Evolutionary conservation across 1,140 invertebrate species (phyloP).

Genomic region (Thaumatotibia leucotreta): DNA sequence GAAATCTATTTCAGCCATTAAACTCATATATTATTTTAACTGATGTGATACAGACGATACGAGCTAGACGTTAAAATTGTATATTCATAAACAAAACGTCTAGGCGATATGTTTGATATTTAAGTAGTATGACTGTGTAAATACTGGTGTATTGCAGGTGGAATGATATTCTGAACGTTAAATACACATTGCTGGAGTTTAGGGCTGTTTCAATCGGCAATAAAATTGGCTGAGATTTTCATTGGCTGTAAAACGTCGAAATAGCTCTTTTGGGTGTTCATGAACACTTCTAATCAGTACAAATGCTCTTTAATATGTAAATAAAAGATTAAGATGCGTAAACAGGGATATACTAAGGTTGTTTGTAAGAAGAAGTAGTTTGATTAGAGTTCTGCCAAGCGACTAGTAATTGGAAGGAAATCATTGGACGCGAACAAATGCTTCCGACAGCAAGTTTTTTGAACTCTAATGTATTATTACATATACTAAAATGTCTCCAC

Average conservation of each 20-base stretch:
- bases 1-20: neutral
- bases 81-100: neutral
- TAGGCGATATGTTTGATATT: neutral
- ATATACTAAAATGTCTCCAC: too few species aligned
- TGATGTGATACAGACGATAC: neutral
- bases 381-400: too few species aligned
- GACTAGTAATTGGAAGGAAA: too few species aligned
- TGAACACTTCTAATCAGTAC: neutral
- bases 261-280: slow-evolving; percentile 2
- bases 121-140: neutral
- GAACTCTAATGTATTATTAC: too few species aligned
- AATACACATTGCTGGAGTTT: neutral
- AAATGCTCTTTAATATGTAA: neutral
- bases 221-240: neutral
- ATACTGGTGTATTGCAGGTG: neutral
- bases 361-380: too few species aligned
- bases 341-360: neutral
- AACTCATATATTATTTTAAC: neutral
- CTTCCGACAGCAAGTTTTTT: too few species aligned
- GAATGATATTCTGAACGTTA: neutral
- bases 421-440: too few species aligned
- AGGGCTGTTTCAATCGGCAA: neutral
- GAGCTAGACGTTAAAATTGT: neutral
- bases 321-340: neutral
- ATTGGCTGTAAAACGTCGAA: neutral